Percentiles rank a stretch among this genome's conserved stretches.
Evolutionary conservation across 2,113 vertebrate genomes (phyloP).

Genomic region (Etheostoma cragini): DNA sequence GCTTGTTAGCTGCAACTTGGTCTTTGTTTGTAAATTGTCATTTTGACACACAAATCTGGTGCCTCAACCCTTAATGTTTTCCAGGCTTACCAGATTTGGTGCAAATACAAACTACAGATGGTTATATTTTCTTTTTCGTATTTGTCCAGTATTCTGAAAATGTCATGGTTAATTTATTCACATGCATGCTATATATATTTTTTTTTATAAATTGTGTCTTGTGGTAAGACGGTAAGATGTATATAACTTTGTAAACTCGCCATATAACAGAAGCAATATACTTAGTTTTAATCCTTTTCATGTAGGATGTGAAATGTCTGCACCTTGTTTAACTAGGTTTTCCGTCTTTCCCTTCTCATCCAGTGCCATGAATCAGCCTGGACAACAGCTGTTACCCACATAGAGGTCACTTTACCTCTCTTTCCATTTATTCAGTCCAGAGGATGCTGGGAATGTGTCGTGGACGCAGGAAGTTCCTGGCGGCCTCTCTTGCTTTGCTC

Average conservation of each 20-base stretch:
- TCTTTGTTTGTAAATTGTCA: background rate
- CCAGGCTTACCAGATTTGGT: background rate
- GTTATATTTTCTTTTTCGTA: background rate
- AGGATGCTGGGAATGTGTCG: conserved; percentile 99
- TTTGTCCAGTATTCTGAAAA: background rate
- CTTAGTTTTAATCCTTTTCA: background rate
- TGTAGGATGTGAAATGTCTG: background rate
- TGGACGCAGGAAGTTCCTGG: conserved; percentile 98
- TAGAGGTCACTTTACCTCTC: conserved; percentile 86
- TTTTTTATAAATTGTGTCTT: background rate
- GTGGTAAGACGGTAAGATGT: background rate
- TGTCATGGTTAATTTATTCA: too few species aligned
- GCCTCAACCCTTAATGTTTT: background rate
- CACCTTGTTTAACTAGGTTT: conserved; percentile 5
- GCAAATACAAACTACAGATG: background rate
- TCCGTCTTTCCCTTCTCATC: conserved; percentile 8
- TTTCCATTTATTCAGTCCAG: conserved; percentile 81
- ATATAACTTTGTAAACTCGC: background rate
- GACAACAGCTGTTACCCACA: conserved; percentile 85
- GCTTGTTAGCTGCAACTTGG: background rate
- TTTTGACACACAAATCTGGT: background rate
- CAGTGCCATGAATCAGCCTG: conserved; percentile 89
- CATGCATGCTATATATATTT: too few species aligned
- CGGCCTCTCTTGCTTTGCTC: conserved; percentile 91
- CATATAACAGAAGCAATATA: background rate